Percentiles rank a stretch among this genome's conserved stretches.
These are phyloP conservation scores for Tragelaphus strepsiceros DNA, from an alignment of 2,113 vertebrate genomes.

Conservation along the genomic window DNA sequence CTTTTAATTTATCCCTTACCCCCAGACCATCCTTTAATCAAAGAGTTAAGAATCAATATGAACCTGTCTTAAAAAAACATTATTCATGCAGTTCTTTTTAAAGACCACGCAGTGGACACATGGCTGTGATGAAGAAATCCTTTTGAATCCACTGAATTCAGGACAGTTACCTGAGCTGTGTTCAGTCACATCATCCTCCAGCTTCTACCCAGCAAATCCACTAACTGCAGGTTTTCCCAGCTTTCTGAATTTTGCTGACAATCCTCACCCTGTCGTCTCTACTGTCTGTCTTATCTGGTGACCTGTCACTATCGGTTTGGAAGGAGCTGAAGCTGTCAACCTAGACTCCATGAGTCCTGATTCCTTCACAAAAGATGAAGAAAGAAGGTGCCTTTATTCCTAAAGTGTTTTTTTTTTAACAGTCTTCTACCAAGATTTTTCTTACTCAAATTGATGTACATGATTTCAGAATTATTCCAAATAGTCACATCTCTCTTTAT, in stretches of 20 bases:
- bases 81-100: background rate
- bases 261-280: background rate
- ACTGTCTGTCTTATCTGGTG: background rate
- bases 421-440: background rate
- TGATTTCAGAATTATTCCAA: background rate
- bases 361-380: background rate
- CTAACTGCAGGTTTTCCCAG: background rate
- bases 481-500: background rate
- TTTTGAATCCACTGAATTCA: background rate
- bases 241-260: background rate
- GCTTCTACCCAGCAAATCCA: background rate
- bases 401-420: background rate
- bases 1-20: background rate
- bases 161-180: background rate
- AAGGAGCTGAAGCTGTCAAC: background rate
- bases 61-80: background rate
- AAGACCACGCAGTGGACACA: background rate
- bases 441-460: background rate
- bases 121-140: background rate
- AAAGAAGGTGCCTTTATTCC: background rate
- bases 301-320: background rate
- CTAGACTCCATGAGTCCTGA: background rate
- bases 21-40: background rate
- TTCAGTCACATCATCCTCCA: background rate
- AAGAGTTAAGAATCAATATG: background rate